phyloP scores from a whole-genome alignment of 2,113 vertebrate species.

The Entomyzon cyanotis region DNA sequence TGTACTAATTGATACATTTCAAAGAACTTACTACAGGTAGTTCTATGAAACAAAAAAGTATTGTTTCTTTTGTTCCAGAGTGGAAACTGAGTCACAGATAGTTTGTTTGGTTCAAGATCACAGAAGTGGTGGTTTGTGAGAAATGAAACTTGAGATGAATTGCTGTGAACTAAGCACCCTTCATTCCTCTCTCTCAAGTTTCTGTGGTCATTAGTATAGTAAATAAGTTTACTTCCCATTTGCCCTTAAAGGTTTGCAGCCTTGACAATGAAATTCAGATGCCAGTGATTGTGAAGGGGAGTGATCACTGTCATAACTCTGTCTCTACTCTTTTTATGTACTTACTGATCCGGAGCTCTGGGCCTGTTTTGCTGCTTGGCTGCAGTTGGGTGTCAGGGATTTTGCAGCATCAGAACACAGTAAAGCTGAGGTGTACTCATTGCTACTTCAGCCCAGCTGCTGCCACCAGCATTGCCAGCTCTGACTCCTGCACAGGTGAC shows the following conservation, averaged over 20 bases:
- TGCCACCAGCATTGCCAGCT: neutral
- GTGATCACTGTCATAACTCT: neutral
- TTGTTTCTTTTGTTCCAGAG: neutral
- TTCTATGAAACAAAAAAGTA: neutral
- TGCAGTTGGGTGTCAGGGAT: neutral
- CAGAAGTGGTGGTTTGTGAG: neutral
- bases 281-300: neutral
- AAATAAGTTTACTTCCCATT: neutral
- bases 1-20: neutral
- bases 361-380: neutral
- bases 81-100: neutral
- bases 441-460: neutral
- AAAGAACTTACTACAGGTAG: neutral
- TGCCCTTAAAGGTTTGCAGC: neutral
- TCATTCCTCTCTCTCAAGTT: neutral
- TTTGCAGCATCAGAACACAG: neutral
- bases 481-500: neutral
- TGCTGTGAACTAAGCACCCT: neutral
- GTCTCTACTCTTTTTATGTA: neutral
- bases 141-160: neutral
- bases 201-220: neutral
- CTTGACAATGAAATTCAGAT: neutral
- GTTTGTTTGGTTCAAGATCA: neutral
- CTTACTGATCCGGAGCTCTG: neutral
- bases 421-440: neutral